Percentiles rank a stretch among this genome's conserved stretches.
Conservation (phyloP, 2,888 invertebrate species). For the Steinernema hermaphroditum region DNA sequence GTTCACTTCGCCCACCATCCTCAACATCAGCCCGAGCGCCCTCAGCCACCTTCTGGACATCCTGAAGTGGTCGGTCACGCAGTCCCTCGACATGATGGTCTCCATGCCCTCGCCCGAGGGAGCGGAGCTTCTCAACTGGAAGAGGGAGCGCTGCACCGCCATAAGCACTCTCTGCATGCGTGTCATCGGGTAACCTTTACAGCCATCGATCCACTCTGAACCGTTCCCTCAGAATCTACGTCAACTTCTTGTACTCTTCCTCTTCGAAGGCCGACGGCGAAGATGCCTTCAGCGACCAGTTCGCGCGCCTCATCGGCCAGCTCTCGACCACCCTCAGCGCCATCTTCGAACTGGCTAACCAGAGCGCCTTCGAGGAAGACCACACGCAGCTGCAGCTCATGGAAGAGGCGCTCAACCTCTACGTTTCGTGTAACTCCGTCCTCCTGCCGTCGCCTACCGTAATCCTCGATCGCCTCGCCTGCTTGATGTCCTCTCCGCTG, state of each 20-base stretch:
- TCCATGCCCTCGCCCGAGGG: neutral
- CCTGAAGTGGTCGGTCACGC: constrained; percentile 41
- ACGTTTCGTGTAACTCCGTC: constrained; percentile 88
- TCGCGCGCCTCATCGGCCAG: constrained; percentile 11
- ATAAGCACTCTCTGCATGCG: constrained; percentile 20
- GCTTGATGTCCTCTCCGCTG: constrained; percentile 29
- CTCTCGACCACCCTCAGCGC: constrained; percentile 20
- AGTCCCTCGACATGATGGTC: constrained; percentile 4
- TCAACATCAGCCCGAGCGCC: constrained; percentile 38
- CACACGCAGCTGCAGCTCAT: constrained; percentile 66
- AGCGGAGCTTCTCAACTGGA: constrained; percentile 7
- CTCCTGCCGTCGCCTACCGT: constrained; percentile 81
- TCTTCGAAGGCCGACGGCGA: neutral
- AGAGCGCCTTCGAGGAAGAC: constrained; percentile 21
- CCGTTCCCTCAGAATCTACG: constrained; percentile 19
- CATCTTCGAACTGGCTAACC: constrained; percentile 20
- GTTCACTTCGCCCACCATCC: constrained; percentile 35
- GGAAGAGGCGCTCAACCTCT: constrained; percentile 86
- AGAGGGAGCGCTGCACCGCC: constrained; percentile 23
- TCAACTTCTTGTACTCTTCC: constrained; percentile 34
- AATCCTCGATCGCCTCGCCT: constrained; percentile 42
- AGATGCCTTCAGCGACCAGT: constrained; percentile 21
- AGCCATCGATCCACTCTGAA: too few relatives aligned
- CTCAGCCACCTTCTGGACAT: constrained; percentile 37
- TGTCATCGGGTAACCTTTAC: constrained; percentile 22